phyloP scores from a whole-genome alignment of 2,888 invertebrate species.

The Itoplectis maculator region DNA sequence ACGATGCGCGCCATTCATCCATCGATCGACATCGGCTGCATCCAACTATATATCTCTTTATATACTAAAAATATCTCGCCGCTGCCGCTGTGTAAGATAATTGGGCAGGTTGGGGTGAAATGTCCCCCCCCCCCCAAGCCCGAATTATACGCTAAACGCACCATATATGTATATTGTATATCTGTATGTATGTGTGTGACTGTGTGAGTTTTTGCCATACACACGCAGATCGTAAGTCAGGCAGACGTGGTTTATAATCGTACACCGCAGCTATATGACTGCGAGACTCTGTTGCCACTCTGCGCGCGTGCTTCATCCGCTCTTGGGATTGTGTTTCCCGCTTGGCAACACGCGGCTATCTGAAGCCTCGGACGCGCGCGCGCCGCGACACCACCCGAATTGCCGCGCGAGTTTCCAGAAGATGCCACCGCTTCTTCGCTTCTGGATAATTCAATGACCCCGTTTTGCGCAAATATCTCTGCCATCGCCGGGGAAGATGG shows the following conservation, averaged over 20 bases:
- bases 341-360: constrained; percentile 57
- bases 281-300: constrained; percentile 52
- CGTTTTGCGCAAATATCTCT: not conserved
- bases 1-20: constrained; percentile 70
- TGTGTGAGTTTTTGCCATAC: not conserved
- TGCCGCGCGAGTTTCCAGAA: too few species aligned
- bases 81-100: too few species aligned
- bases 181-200: constrained; percentile 12
- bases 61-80: too few species aligned
- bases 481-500: not conserved
- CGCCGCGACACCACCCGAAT: too few species aligned
- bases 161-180: constrained; percentile 4
- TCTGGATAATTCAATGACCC: constrained; percentile 23
- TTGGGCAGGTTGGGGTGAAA: too few species aligned
- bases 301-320: constrained; percentile 27
- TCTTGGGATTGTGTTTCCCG: constrained; percentile 53
- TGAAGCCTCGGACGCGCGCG: constrained; percentile 13
- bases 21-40: constrained; percentile 68
- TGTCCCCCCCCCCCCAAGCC: too few species aligned
- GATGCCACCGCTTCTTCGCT: too few species aligned
- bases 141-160: too few species aligned
- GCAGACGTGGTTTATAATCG: constrained; percentile 62
- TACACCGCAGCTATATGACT: constrained; percentile 60
- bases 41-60: constrained; percentile 32
- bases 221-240: constrained; percentile 1